These are phyloP conservation scores for Epinotia ramella DNA, from an alignment of 2,888 invertebrate genomes.

Conservation along the genomic window DNA sequence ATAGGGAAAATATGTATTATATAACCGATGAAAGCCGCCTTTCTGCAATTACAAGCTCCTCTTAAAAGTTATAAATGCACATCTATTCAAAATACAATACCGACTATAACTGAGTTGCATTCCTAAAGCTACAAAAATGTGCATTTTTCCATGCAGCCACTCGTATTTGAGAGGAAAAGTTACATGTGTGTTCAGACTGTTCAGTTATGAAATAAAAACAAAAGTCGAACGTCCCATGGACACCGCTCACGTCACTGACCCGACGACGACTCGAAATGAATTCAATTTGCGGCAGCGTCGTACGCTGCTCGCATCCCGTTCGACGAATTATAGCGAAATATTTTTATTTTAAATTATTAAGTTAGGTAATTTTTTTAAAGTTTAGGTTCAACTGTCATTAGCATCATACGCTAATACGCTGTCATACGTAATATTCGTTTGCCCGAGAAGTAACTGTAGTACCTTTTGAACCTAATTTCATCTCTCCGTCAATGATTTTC, in stretches of 20 bases:
- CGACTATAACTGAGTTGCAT: not conserved
- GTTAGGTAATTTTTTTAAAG: not conserved
- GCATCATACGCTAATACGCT: too few species aligned
- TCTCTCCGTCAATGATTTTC: too few species aligned
- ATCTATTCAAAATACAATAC: too few species aligned
- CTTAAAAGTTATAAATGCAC: too few species aligned
- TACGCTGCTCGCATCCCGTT: slow-evolving; percentile 27
- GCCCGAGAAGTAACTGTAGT: too few species aligned
- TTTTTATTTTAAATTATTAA: not conserved
- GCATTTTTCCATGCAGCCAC: not conserved
- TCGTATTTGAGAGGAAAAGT: not conserved
- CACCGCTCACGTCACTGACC: slow-evolving; percentile 63
- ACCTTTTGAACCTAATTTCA: too few species aligned
- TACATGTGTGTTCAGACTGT: not conserved
- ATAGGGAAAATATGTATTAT: too few species aligned
- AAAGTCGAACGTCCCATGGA: slow-evolving; percentile 41
- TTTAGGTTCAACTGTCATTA: not conserved
- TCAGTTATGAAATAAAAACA: slow-evolving; percentile 33
- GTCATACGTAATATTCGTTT: too few species aligned
- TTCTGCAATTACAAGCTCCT: too few species aligned
- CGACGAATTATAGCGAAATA: slow-evolving; percentile 20
- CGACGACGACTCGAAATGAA: slow-evolving; percentile 59
- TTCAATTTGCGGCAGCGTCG: slow-evolving; percentile 58
- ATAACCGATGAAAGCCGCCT: too few species aligned
- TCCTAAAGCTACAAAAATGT: not conserved